These are phyloP conservation scores for Cydia amplana DNA, from an alignment of 1,140 invertebrate genomes.

Conservation along the genomic window DNA sequence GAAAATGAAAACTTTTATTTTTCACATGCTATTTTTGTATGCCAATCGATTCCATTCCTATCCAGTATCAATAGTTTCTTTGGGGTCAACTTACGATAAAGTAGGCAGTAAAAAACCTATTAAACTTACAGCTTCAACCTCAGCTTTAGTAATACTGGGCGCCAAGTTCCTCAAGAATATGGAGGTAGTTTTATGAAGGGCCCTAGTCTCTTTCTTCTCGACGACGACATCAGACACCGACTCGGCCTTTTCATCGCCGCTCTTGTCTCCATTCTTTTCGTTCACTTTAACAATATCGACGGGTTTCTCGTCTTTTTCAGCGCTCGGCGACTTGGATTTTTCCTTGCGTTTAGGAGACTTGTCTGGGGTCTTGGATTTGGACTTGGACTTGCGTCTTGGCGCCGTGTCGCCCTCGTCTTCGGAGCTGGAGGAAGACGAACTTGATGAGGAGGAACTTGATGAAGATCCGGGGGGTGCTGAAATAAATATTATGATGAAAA, in stretches of 20 bases:
- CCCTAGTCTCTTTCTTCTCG: conserved; percentile 83
- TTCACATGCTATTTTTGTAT: no score
- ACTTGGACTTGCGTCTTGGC: conserved; percentile 67
- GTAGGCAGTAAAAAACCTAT: conserved; percentile 26
- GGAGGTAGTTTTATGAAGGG: conserved; percentile 95
- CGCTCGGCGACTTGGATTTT: conserved; percentile 61
- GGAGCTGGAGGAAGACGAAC: conserved; percentile 71
- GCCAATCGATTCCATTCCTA: no score
- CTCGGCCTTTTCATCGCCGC: conserved; percentile 76
- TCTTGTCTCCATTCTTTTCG: conserved; percentile 59
- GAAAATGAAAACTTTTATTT: no score
- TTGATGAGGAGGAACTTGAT: conserved; percentile 71
- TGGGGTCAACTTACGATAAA: no score
- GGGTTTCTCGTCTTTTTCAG: conserved; percentile 50
- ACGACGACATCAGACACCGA: conserved; percentile 55
- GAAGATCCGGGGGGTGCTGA: conserved; percentile 73
- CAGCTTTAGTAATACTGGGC: conserved; percentile 96
- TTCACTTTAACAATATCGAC: conserved; percentile 66
- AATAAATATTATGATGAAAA: neutral
- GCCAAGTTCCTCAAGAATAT: conserved; percentile 98
- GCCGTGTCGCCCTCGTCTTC: conserved; percentile 67
- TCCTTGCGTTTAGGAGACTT: conserved; percentile 62
- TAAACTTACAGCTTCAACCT: conserved; percentile 94
- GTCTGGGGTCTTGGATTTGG: conserved; percentile 65
- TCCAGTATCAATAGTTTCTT: no score